Evolutionary conservation across 2,113 vertebrate genomes (phyloP), one percentile per base, ranked within the genome.

Genomic region (Chaenocephalus aceratus): DNA sequence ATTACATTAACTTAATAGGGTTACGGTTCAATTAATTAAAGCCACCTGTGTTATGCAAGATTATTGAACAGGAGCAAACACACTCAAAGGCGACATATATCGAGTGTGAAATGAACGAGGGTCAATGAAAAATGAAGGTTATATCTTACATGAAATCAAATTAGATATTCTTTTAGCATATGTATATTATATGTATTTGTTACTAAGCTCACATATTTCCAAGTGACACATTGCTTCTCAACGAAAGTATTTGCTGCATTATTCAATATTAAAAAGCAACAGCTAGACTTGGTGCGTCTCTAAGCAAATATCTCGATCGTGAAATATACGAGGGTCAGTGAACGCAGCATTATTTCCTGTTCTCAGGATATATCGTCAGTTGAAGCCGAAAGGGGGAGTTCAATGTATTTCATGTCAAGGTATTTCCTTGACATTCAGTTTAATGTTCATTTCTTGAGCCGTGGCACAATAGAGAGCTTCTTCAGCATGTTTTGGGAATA

Each of bases 331-430:
- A 71, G 79, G 51, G 18, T 1, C 70, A 0, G 0, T 73, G 64
- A 92, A 92, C 0, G 90, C 82, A 75, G 1, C 91, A 86, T 83
- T 85, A 85, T 88, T 93, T 92, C 92, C 90, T 89, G 89, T 87
- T 88, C 74, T 8, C 66, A 83, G 80, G 79, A 71, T 84, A 56
- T 53, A 45, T 58, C 79, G 84, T 82, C 81, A 54, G 80, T 72
- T 15, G 23, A 26, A 84, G 45, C 48, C 63, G 72, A 84, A 77
- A 41, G 36, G 36, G 67, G 65, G 73, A 85, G 74, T 84, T 86
- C 84, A 75, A 84, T 89, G 75, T 84, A 15, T 90, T 75, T 88
- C 46, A 36, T 79, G 34, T 63, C 18, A 30, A 48, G 82, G 56
- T 21, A 69, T 87, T 73, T 76, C 26, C 23, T 23, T 45, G 36